Base-by-base conservation (phyloP, 2,888 invertebrate species). In the Epistrophe grossulariae region DNA sequence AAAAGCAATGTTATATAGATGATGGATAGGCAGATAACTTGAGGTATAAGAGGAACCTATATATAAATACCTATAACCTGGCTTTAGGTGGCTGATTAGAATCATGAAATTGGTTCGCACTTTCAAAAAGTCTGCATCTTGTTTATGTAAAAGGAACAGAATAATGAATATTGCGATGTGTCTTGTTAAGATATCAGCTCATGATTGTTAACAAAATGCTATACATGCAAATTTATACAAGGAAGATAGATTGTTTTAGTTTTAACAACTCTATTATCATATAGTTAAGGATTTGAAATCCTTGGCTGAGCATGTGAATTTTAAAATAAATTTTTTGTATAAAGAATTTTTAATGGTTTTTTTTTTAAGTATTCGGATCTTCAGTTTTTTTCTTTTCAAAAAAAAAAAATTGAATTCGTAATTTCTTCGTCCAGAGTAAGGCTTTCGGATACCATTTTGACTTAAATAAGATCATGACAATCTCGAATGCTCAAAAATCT, bases 31-130 rank as follows among this genome's bases (percentile, higher is more conserved):
- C 11, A 19, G 64, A 62, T 59, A 31, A 31, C 38, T 68, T 38
- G 9, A 28, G 35, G 24, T n/a, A 1, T 45, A 68, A 48, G 17
- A 28, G 7, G 17, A 35, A 35, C 9, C 35, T 35, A 35, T 17
- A 24, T 24, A 24, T 24, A 24, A n/a, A n/a, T n/a, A n/a, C n/a
- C 11, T 9, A 7, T n/a, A n/a, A n/a, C 11, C 4, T 19, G 57
- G 50, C 73, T 66, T 64, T 48, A 59, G 38, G 38, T 59, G 50
- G 35, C 43, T 66, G 85, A 87, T 87, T 43, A 64, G 28, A 55
- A 87, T 87, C 85, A 60, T 24, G 31, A 82, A 87, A 87, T 87
- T 87, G 85, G 79, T 87, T 87, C 79, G 82, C 82, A 82, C 85
- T 87, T 87, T 74, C 50, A 64, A 52, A 73, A 45, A 55, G 38